phyloP scores from a whole-genome alignment of 64 coral and sea anemone species.

The Montipora cactus region DNA sequence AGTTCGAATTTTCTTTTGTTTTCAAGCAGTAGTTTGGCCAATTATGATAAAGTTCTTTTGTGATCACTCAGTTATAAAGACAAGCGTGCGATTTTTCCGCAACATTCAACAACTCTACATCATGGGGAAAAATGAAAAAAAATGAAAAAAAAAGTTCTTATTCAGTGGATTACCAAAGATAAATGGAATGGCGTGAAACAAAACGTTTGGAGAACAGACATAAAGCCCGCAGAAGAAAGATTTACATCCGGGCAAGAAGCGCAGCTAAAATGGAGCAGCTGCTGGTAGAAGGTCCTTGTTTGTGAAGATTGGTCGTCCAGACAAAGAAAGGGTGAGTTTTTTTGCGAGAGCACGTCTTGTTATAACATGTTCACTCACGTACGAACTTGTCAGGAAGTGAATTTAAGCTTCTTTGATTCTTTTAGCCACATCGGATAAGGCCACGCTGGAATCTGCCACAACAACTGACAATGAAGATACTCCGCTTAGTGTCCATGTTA shows the following conservation, averaged over 20 bases:
- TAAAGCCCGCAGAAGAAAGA: not conserved
- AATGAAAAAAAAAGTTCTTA: not conserved
- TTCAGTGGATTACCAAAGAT: slow-evolving; percentile 7
- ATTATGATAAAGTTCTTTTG: too few species aligned
- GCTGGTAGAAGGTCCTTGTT: not conserved
- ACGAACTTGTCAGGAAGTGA: not conserved
- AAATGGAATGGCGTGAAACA: slow-evolving; percentile 4
- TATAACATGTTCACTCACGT: not conserved
- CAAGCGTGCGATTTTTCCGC: too few species aligned
- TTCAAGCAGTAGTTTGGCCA: too few species aligned
- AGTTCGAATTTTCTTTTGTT: too few species aligned
- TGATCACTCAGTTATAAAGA: too few species aligned
- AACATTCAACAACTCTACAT: not conserved
- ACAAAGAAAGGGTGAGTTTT: not conserved
- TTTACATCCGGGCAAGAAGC: not conserved
- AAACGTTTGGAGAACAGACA: not conserved
- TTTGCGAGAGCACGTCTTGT: not conserved
- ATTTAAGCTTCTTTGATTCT: too few species aligned
- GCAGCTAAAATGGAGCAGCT: slow-evolving; percentile 1
- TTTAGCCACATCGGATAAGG: too few species aligned
- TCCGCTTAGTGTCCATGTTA: too few species aligned
- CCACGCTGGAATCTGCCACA: too few species aligned
- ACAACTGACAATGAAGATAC: too few species aligned
- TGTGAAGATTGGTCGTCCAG: not conserved
- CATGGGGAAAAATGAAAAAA: slow-evolving; percentile 19